These are phyloP conservation scores for Colaptes auratus DNA, from an alignment of 2,113 vertebrate species.

Conservation along the genomic window DNA sequence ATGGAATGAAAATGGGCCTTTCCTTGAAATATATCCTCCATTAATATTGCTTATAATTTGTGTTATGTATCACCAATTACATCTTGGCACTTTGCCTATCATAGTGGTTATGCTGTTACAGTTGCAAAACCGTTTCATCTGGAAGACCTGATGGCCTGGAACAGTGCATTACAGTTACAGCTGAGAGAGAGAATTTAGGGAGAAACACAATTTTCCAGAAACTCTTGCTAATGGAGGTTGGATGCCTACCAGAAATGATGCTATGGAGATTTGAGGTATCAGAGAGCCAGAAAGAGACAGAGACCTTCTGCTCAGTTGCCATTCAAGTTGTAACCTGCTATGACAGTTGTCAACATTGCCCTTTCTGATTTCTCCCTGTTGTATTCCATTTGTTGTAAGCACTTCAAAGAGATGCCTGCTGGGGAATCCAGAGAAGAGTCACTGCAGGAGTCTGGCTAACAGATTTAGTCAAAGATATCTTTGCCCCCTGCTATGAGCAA, in stretches of 20 bases:
- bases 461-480: conserved; percentile 71
- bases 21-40: conserved; percentile 44
- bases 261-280: conserved; percentile 70
- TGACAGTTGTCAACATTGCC: conserved; percentile 75
- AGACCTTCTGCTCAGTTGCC: conserved; percentile 70
- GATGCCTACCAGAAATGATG: conserved; percentile 65
- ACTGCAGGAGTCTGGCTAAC: conserved; percentile 69
- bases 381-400: conserved; percentile 75
- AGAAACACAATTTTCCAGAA: conserved; percentile 66
- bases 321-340: conserved; percentile 67
- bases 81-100: conserved; percentile 37
- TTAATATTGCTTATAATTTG: conserved; percentile 40
- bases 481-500: conserved; percentile 64
- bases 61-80: conserved; percentile 46
- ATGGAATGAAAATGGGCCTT: not conserved
- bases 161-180: conserved; percentile 42
- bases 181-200: conserved; percentile 32
- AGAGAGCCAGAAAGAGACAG: conserved; percentile 54
- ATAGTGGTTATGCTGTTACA: conserved; percentile 13
- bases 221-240: conserved; percentile 61
- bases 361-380: conserved; percentile 77
- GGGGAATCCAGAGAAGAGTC: conserved; percentile 64
- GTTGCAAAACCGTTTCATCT: conserved; percentile 26
- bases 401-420: conserved; percentile 74
- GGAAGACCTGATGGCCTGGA: conserved; percentile 32